These are phyloP conservation scores for Serinus canaria DNA, from an alignment of 2,113 vertebrate species.

Conservation along the genomic window DNA sequence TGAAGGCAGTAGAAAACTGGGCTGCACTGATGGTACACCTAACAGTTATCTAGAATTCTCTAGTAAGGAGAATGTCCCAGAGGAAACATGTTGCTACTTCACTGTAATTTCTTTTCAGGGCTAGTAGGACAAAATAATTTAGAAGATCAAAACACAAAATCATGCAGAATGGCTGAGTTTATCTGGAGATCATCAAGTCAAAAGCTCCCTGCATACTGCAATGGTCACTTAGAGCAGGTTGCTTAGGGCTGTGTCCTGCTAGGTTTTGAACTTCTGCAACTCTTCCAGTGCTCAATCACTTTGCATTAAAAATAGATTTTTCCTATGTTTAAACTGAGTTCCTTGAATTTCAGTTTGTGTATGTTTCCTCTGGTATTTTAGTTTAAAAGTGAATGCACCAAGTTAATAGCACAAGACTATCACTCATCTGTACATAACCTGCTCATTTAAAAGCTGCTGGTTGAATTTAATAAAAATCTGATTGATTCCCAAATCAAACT, in stretches of 20 bases:
- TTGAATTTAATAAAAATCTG: not conserved
- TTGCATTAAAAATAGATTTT: not conserved
- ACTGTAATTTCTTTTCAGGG: not conserved
- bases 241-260: not conserved
- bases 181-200: not conserved
- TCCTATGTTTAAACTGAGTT: not conserved
- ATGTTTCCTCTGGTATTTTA: not conserved
- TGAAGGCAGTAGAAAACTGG: not conserved
- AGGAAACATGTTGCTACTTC: not conserved
- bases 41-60: not conserved
- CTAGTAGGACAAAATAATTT: not conserved
- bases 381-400: not conserved
- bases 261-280: not conserved
- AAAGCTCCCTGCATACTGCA: not conserved
- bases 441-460: not conserved
- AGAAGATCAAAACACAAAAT: not conserved
- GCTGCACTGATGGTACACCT: not conserved
- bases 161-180: not conserved
- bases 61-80: accelerated
- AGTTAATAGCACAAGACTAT: not conserved
- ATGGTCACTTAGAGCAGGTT: not conserved
- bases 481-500: not conserved
- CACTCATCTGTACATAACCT: accelerated
- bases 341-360: not conserved
- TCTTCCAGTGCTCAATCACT: not conserved